Base-by-base conservation (phyloP, 2,888 invertebrate genomes). In the Aphidius colemani region DNA sequence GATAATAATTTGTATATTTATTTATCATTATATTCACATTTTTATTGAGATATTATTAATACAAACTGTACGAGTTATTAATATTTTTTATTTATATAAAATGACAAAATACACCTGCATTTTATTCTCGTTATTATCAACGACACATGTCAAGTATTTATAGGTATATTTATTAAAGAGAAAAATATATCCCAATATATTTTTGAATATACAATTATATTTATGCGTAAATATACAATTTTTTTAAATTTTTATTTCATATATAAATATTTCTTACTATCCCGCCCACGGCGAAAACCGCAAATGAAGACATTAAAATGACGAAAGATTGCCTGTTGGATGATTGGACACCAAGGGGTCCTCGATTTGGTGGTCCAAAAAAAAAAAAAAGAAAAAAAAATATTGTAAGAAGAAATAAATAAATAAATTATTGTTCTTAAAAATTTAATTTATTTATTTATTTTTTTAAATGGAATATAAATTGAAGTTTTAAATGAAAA, bases 301-400 rank as follows among this genome's bases (percentile, higher is more conserved):
- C 71, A 72, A 71, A 75, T 75, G 73, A 75, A 75, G 75, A 75
- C 75, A 75, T 75, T 75, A 75, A 74, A 75, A 75, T 72, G 74
- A 73, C 74, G 72, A 71, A 74, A 74, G 74, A 75, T 75, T 75
- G 72, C 66, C 70, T 69, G 71, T 69, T 39, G 73, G 73, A 30
- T 30, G 69, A 70, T 70, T 70, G 68, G 63, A 61, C 66, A 60
- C 63, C 55, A 64, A 62, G 67, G 58, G 59, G 61, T 63, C 64
- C 62, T 63, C 65, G 49, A 61, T 45, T 53, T 53, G 45, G 55
- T 30, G 58, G 45, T 57, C 57, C 40, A n/a, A 39, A 11, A 7
- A 46, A 8, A 7, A 8, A 13, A 3, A 46, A n/a, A 56, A 45
- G 9, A 53, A 53, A 53, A 53, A 9, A 30, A 53, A 10, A n/a